Evolutionary conservation across 2,888 invertebrate species (phyloP), one percentile per base, ranked within the genome.

Genomic region (Dasypolia templi): DNA sequence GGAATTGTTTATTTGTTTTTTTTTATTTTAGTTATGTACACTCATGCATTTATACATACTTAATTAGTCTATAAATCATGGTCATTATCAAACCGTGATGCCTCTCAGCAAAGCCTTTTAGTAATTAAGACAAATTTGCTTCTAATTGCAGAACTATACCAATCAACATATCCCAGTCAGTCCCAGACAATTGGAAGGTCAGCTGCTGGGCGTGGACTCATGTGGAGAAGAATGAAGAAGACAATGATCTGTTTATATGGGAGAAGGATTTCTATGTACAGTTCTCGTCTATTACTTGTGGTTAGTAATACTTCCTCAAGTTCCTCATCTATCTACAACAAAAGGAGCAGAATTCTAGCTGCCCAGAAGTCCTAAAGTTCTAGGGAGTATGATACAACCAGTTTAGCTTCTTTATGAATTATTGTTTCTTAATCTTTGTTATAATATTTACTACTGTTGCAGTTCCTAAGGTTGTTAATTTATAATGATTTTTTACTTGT

Each of bases 261-360:
- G 97, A 97, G 84, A 97, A 96, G 77, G 97, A 97, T 17, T 97
- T 97, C 82, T 97, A 97, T 86, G 93, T 97, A 71, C 96, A 96
- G 77, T 97, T 96, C 75, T 85, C 96, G 0, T 94, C 97, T 79
- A 96, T 96, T 77, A 92, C 95, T 56, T 83, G 91, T 75, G 96
- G 96, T 96, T 75, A 74, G 89, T 79, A 35, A n/a, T 7, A 55
- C 17, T 35, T 11, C 12, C 3, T 22, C n/a, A n/a, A n/a, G n/a
- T n/a, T n/a, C n/a, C n/a, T n/a, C n/a, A n/a, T n/a, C n/a, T n/a
- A n/a, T n/a, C n/a, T n/a, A n/a, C n/a, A n/a, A n/a, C n/a, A n/a
- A 63, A 56, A 7, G n/a, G 11, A 26, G n/a, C 46, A 32, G 29
- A 53, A 26, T n/a, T 64, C n/a, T 12, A 53, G n/a, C 32, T 17